Evolutionary conservation across 2,888 invertebrate genomes (phyloP), one percentile per base, ranked within the genome.

Genomic region (Chloromyia formosa): DNA sequence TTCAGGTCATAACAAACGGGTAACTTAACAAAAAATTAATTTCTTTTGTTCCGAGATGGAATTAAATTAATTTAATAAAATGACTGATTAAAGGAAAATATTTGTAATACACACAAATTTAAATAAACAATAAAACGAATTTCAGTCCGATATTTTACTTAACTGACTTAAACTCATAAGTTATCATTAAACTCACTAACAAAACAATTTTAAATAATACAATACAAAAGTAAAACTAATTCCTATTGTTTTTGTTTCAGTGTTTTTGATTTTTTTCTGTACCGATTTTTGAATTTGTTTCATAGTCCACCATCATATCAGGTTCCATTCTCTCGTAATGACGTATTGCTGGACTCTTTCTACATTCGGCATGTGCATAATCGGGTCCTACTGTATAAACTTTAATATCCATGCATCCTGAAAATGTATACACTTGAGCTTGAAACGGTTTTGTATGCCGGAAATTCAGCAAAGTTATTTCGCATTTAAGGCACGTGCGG

Each of bases 371-470:
- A 86, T 97, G 97, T 3, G 97, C 97, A 85, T 98, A 98, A 86
- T 96, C 97, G 0, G 97, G 96, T 0, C 97, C 97, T 22, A 98
- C 97, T 0, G 98, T 98, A 85, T 98, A 98, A 18, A 97, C 96
- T 87, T 92, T 89, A 22, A 88, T 88, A 78, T 88, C 88, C 14
- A 88, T 88, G 66, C 49, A 20, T 75, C 88, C 92, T 92, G 76
- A 75, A 76, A 76, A 71, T 71, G 71, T 75, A 74, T 61, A 74
- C 40, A 61, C 49, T 66, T 72, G 22, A 45, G 58, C 68, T 76
- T 75, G 35, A 73, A 61, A 73, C 61, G 73, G 45, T 71, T 71
- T 71, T 18, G 69, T 27, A 61, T 60, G 45, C 61, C 18, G 73
- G 60, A 61, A 73, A 73, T 61, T 42, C 73, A 60, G 71, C 75